Conservation (phyloP, 2,113 vertebrate genomes). For the Nipponia nippon region DNA sequence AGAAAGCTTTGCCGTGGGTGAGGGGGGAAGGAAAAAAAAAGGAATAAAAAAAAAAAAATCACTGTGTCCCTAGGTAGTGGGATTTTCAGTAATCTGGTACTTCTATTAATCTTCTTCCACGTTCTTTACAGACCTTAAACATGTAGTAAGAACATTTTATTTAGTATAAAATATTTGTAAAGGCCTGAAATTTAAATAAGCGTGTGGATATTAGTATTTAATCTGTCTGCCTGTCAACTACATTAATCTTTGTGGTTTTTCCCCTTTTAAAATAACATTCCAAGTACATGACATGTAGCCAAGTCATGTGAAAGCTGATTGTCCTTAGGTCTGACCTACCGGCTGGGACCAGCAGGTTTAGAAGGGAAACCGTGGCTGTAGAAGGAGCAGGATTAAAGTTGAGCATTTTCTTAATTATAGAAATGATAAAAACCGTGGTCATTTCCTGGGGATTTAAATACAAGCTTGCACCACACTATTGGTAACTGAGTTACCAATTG, state of each 20-base stretch:
- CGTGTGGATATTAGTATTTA: constrained; percentile 49
- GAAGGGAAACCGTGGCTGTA: not conserved
- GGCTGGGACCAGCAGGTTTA: not conserved
- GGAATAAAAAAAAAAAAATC: not conserved
- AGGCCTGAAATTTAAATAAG: constrained; percentile 52
- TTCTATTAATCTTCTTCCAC: constrained; percentile 48
- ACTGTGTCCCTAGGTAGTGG: constrained; percentile 23
- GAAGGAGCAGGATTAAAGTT: not conserved
- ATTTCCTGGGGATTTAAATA: not conserved
- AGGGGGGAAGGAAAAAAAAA: not conserved
- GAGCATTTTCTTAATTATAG: not conserved
- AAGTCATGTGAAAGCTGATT: not conserved
- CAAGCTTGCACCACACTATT: rapidly evolving
- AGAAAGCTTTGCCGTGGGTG: not conserved
- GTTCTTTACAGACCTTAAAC: constrained; percentile 39
- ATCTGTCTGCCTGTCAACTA: constrained; percentile 29
- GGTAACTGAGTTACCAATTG: not conserved
- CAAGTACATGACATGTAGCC: not conserved
- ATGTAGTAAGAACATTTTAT: constrained; percentile 36
- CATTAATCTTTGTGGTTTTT: constrained; percentile 7
- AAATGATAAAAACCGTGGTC: not conserved
- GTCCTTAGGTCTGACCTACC: not conserved
- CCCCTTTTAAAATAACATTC: not conserved
- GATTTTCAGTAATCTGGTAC: constrained; percentile 59
- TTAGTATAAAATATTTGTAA: constrained; percentile 21